phyloP scores from a whole-genome alignment of 2,113 vertebrate species.

The Peromyscus leucopus region DNA sequence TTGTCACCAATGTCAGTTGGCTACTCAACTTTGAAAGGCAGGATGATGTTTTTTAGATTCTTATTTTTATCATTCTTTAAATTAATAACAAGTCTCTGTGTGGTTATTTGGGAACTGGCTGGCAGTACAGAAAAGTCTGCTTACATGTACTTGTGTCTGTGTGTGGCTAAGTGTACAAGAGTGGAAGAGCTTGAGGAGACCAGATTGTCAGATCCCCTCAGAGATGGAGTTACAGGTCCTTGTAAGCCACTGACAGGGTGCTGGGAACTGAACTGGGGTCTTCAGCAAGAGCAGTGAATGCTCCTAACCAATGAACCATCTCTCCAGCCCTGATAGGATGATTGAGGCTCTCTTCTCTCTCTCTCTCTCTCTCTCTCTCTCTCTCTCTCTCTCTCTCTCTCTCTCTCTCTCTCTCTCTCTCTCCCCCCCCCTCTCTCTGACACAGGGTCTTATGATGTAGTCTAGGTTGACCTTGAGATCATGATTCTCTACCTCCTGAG shows the following conservation, averaged over 20 bases:
- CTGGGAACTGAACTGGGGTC: not conserved
- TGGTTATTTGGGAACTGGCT: no score
- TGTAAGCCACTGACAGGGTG: not conserved
- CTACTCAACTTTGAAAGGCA: not conserved
- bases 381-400: no score
- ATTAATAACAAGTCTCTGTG: not conserved
- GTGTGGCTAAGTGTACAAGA: not conserved
- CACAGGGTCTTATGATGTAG: not conserved
- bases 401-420: not conserved
- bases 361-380: no score
- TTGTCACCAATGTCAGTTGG: not conserved
- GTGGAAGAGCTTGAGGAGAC: not conserved
- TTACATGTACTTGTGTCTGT: not conserved
- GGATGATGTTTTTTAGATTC: not conserved
- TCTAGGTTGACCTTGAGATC: not conserved
- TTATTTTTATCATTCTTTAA: not conserved
- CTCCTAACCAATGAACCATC: not conserved
- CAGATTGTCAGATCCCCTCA: not conserved
- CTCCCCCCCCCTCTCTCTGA: not conserved
- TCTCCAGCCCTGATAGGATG: not conserved
- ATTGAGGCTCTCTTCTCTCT: no score
- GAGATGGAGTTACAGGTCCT: not conserved
- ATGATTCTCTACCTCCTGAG: not conserved
- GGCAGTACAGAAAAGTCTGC: no score
- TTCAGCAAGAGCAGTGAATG: not conserved